These are phyloP conservation scores for Periparus ater DNA, from an alignment of 2,797 vertebrate genomes.

Conservation along the genomic window DNA sequence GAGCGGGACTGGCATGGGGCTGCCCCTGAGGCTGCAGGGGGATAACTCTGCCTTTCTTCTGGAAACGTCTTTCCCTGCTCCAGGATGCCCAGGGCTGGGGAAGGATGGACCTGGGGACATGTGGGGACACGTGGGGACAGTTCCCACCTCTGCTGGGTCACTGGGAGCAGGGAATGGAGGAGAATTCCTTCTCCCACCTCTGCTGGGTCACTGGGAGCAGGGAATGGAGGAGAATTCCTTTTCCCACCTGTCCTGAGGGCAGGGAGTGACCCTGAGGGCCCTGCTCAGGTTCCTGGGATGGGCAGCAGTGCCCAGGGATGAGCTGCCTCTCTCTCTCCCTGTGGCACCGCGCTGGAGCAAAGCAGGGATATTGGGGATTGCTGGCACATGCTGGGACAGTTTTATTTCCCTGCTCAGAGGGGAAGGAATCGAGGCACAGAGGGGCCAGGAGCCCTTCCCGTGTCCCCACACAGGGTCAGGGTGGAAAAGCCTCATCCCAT, in stretches of 20 bases:
- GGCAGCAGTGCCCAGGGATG: no score
- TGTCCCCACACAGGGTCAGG: background rate
- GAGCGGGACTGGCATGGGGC: background rate
- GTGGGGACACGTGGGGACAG: background rate
- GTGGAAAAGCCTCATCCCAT: background rate
- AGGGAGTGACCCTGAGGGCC: background rate
- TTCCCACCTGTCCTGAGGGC: background rate
- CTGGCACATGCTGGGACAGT: no score
- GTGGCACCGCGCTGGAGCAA: no score
- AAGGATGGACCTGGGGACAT: background rate
- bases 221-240: background rate
- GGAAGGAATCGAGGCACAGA: no score
- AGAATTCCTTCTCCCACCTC: background rate
- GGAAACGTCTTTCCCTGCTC: background rate
- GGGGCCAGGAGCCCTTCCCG: no score
- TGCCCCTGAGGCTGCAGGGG: background rate
- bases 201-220: rapidly evolving
- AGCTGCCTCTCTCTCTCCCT: no score
- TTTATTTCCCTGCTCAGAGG: background rate
- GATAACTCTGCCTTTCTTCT: background rate
- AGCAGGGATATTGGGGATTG: no score
- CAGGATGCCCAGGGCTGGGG: background rate
- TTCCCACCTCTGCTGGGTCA: background rate
- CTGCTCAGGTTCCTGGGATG: no score
- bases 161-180: background rate